Evolutionary conservation across 30 jellyfish, hydroid and myxozoan species (phyloP), one percentile per base, ranked within the genome.

Genomic region (Mastigias papua): DNA sequence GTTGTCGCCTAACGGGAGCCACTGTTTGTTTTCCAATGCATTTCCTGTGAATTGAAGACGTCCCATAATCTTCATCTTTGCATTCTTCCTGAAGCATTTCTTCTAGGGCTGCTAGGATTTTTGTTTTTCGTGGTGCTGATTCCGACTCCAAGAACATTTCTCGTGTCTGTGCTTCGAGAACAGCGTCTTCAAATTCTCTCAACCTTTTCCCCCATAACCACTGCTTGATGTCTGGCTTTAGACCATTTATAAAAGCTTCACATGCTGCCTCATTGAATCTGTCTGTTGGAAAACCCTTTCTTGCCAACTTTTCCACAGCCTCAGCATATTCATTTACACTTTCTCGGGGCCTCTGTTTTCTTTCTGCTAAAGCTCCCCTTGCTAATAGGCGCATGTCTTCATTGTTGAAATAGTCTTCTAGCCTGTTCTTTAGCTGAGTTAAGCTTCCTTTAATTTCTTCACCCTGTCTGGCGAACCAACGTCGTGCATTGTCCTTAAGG

Each of bases 281-380:
- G 76, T 65, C 76, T 65, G 76, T 37, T n/a, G 20, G 42, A 37
- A 37, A 65, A 0, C 42, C 76, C 37, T 65, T 65, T 35, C 42
- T 21, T 33, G 76, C 76, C 76, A 65, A 65, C 25, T 0, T 65
- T 65, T 65, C 76, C 23, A 65, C 76, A 65, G 76, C 42, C 76
- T 65, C 76, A 65, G 76, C 76, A 65, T 65, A 0, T 65, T 65
- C 76, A 26, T 65, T 65, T 35, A 26, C 50, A 35, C 76, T 17
- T 65, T 65, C 76, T 65, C 76, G 34, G 20, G 76, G 76, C 76
- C 76, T 65, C 42, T 65, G 76, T 21, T 65, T 65, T 65, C 76
- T 65, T 65, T 65, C 76, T 35, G 76, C 76, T 37, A 65, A 65
- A 26, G 76, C 76, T 65, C 76, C 76, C 0, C 1, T 65, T 65